Conservation (phyloP, 2,797 vertebrate species). For the Chaenodraco wilsoni region DNA sequence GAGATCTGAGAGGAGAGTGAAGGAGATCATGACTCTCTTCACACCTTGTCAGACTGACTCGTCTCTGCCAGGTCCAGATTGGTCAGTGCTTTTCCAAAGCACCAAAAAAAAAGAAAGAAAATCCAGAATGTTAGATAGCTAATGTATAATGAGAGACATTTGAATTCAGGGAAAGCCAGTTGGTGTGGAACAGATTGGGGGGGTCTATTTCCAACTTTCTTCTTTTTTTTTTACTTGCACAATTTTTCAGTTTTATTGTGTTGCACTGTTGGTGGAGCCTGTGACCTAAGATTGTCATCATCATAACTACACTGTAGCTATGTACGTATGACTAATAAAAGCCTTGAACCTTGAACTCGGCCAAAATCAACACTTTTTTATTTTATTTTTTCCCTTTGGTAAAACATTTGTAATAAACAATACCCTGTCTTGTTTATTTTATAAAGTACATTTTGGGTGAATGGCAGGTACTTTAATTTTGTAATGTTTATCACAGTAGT, state of each 20-base stretch:
- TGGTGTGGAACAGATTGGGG: not conserved
- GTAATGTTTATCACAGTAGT: not conserved
- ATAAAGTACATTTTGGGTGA: not conserved
- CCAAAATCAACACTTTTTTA: slow-evolving; percentile 11
- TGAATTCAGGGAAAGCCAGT: not conserved
- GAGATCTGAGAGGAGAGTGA: slow-evolving; percentile 79
- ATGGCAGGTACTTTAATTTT: not conserved
- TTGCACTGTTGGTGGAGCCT: too few species aligned
- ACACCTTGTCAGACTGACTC: slow-evolving; percentile 81
- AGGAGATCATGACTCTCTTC: slow-evolving; percentile 81
- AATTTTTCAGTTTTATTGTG: too few species aligned
- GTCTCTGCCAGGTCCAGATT: slow-evolving; percentile 61
- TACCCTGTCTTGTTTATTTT: not conserved
- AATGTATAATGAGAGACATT: slow-evolving; percentile 14
- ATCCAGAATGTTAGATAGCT: slow-evolving; percentile 24
- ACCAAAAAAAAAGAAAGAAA: slow-evolving; percentile 42
- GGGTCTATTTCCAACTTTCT: not conserved
- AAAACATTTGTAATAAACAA: not conserved
- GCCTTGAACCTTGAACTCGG: not conserved
- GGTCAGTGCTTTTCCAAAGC: slow-evolving; percentile 53
- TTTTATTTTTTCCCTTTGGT: not conserved
- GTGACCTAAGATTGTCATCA: too few species aligned
- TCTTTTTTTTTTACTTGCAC: too few species aligned
- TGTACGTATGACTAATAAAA: too few species aligned
- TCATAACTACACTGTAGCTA: too few species aligned